Percentiles rank a stretch among this genome's conserved stretches.
phyloP scores from a whole-genome alignment of 2,797 vertebrate species.

The Carduelis carduelis region DNA sequence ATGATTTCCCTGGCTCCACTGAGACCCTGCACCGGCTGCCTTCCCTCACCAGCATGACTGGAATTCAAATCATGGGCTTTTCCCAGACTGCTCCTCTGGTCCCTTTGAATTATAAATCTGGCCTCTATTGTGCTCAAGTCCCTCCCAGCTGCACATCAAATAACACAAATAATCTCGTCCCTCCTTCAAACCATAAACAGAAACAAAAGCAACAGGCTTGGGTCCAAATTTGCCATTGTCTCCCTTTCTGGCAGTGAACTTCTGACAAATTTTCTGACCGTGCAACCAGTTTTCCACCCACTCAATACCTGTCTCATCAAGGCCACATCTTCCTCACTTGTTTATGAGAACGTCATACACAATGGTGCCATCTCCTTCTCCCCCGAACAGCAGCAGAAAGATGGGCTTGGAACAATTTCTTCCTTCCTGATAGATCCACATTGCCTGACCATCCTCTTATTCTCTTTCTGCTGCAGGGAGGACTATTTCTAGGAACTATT shows the following conservation, averaged over 20 bases:
- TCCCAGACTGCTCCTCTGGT: not conserved
- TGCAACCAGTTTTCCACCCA: not conserved
- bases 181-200: not conserved
- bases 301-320: not conserved
- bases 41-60: not conserved
- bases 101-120: not conserved
- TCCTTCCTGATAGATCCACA: not conserved
- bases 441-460: not conserved
- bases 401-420: not conserved
- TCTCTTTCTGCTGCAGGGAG: not conserved
- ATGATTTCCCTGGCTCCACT: fast-evolving
- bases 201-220: not conserved
- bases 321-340: not conserved
- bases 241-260: not conserved
- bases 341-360: not conserved
- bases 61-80: not conserved
- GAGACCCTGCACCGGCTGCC: not conserved
- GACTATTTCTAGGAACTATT: not conserved
- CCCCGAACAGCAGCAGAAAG: not conserved
- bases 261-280: not conserved
- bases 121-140: not conserved
- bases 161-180: fast-evolving
- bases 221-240: not conserved
- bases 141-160: not conserved
- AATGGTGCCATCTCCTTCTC: not conserved